Evolutionary conservation across 2,797 vertebrate species (phyloP).

Genomic region (Myiothlypis coronata): DNA sequence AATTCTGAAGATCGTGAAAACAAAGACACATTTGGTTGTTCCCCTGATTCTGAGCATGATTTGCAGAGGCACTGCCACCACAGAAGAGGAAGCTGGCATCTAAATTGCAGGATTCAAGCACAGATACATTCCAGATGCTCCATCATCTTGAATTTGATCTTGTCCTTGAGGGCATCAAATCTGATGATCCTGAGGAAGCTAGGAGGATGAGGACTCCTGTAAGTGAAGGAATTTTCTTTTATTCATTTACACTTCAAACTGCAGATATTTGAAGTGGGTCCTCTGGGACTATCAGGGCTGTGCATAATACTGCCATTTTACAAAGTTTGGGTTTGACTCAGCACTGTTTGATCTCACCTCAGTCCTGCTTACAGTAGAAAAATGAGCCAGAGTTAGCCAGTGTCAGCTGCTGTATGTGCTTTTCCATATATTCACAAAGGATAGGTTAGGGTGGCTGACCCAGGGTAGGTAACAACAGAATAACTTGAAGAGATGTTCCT

Average conservation of each 20-base stretch:
- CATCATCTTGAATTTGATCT: neutral
- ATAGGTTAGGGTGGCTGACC: neutral
- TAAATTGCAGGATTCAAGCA: neutral
- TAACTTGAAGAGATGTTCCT: neutral
- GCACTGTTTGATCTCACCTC: neutral
- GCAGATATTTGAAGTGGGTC: neutral
- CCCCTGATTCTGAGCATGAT: neutral
- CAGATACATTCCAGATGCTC: neutral
- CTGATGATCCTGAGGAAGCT: neutral
- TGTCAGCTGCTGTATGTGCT: neutral
- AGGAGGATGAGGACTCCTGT: neutral
- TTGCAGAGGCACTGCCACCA: neutral
- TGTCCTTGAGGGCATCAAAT: neutral
- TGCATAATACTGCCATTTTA: neutral
- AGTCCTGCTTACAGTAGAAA: neutral
- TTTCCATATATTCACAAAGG: neutral
- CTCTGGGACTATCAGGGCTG: neutral
- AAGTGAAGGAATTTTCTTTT: neutral
- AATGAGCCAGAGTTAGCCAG: neutral
- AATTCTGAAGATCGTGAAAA: neutral
- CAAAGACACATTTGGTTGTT: neutral
- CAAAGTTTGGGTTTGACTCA: neutral
- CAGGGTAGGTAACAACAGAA: neutral
- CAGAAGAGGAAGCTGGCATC: neutral
- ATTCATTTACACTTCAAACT: neutral